A percentile compares a stretch with the other conserved stretches of the same genome.
Evolutionary conservation across 2,113 vertebrate species (phyloP).

Genomic region (Camarhynchus parvulus): DNA sequence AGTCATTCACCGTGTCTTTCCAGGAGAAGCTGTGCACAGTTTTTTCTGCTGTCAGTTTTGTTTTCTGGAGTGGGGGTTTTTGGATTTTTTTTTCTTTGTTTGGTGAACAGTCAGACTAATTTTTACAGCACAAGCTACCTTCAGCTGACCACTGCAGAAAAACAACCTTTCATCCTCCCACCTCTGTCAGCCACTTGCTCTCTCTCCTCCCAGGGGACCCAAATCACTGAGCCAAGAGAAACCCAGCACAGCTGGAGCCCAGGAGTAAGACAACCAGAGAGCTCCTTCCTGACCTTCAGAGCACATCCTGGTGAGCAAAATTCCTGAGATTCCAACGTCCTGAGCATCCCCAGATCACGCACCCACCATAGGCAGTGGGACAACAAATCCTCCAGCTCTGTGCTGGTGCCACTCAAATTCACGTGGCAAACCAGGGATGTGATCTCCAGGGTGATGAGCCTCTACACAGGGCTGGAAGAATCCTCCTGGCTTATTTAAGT

Average conservation of each 20-base stretch:
- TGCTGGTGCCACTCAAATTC: neutral
- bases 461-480: neutral
- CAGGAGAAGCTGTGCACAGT: neutral
- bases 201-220: neutral
- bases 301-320: neutral
- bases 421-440: fast-evolving
- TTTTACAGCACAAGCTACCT: neutral
- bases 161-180: neutral
- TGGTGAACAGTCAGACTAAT: neutral
- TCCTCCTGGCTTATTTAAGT: neutral
- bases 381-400: neutral
- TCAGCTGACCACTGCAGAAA: neutral
- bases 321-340: neutral
- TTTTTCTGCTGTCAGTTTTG: neutral
- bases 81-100: neutral
- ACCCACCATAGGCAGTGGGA: neutral
- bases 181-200: neutral
- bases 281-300: neutral
- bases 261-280: neutral
- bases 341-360: neutral
- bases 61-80: neutral
- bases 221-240: neutral
- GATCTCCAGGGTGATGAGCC: neutral
- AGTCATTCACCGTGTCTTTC: neutral
- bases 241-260: conserved; percentile 1